Percentiles rank a stretch among this genome's conserved stretches.
These are phyloP conservation scores for Eudasyphora cyanicolor DNA, from an alignment of 2,888 invertebrate species.

Conservation along the genomic window DNA sequence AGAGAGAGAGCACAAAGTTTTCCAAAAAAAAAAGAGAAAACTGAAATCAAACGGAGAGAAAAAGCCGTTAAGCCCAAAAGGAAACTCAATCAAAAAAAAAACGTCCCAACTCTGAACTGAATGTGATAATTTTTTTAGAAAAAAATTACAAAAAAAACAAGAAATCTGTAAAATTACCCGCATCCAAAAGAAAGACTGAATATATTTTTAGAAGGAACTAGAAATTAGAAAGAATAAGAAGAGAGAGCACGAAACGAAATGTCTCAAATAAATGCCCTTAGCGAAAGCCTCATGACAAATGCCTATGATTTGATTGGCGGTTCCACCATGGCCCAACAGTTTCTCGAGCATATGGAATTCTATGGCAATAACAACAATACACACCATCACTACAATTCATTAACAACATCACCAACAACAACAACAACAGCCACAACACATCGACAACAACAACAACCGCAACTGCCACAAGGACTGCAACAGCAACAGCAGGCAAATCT, in stretches of 20 bases:
- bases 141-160: not conserved
- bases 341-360: slow-evolving; percentile 73
- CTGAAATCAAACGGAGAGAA: too few relatives aligned
- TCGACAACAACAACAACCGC: slow-evolving; percentile 44
- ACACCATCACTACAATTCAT: slow-evolving; percentile 44
- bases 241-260: slow-evolving; percentile 63
- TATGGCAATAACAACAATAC: slow-evolving; percentile 63
- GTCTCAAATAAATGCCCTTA: slow-evolving; percentile 60
- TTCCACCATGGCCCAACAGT: slow-evolving; percentile 70
- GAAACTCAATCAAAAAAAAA: not conserved
- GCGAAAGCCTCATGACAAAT: slow-evolving; percentile 73
- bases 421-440: slow-evolving; percentile 65
- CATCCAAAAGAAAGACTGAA: slow-evolving; percentile 36
- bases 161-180: slow-evolving; percentile 4
- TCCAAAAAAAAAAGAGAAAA: not conserved
- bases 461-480: slow-evolving; percentile 43
- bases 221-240: slow-evolving; percentile 56
- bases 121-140: slow-evolving; percentile 15
- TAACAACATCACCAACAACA: slow-evolving; percentile 39
- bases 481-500: slow-evolving; percentile 52
- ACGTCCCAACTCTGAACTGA: not conserved
- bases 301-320: slow-evolving; percentile 70
- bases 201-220: slow-evolving; percentile 52
- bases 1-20: not conserved
- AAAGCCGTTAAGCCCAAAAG: too few relatives aligned